These are phyloP conservation scores for Grammomys surdaster DNA, from an alignment of 2,113 vertebrate species.

Conservation along the genomic window DNA sequence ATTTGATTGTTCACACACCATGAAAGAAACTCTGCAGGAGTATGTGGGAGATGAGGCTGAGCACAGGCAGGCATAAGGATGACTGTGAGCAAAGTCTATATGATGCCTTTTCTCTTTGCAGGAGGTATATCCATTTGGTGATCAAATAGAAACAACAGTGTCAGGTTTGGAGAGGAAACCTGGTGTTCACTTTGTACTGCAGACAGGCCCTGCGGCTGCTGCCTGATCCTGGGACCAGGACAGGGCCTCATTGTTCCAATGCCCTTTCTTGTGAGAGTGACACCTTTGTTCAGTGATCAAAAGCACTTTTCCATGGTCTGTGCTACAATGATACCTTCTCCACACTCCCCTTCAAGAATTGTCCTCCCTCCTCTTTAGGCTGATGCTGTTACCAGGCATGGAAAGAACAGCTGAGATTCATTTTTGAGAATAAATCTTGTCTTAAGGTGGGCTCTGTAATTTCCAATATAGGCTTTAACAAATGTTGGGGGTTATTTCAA, in stretches of 20 bases:
- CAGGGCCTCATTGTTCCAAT: conserved; percentile 66
- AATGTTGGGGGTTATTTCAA: background rate
- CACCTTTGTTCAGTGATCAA: conserved; percentile 76
- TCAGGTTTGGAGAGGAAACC: conserved; percentile 59
- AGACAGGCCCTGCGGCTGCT: conserved; percentile 76
- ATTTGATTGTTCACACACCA: background rate
- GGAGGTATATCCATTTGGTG: conserved; percentile 61
- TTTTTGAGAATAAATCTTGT: background rate
- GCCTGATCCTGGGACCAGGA: conserved; percentile 64
- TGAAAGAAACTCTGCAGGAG: conserved; percentile 13
- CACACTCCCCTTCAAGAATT: background rate
- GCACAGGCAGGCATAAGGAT: background rate
- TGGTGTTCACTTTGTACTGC: conserved; percentile 73
- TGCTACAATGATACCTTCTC: background rate
- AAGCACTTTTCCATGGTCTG: background rate
- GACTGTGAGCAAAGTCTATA: conserved; percentile 64
- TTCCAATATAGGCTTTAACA: background rate
- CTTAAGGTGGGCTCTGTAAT: background rate
- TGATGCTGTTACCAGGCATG: background rate
- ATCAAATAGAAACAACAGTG: conserved; percentile 70
- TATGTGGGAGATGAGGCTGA: background rate
- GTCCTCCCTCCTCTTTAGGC: background rate
- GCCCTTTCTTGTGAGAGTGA: conserved; percentile 73
- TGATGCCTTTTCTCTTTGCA: conserved; percentile 66
- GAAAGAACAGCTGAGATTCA: background rate